Evolutionary conservation across 2,797 vertebrate genomes (phyloP).

Genomic region (Anniella stebbinsi): DNA sequence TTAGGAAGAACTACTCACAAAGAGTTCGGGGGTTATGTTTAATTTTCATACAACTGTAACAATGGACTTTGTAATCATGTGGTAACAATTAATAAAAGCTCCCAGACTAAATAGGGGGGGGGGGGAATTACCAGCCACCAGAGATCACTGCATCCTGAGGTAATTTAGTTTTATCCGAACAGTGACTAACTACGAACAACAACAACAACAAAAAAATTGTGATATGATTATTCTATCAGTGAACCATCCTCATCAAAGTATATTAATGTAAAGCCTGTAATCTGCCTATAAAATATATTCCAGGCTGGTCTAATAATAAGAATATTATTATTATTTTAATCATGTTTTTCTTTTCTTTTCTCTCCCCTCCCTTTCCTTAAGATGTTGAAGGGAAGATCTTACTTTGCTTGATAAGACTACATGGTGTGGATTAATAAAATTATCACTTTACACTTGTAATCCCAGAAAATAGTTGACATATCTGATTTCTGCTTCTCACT

Average conservation of each 20-base stretch:
- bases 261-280: slow-evolving; percentile 15
- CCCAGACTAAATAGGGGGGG: slow-evolving; percentile 55
- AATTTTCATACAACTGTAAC: slow-evolving; percentile 72
- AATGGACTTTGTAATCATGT: slow-evolving; percentile 72
- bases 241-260: not conserved
- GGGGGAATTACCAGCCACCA: slow-evolving; percentile 43
- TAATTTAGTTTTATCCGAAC: not conserved
- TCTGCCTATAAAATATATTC: not conserved
- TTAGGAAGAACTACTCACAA: slow-evolving; percentile 66
- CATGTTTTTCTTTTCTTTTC: slow-evolving; percentile 12
- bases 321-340: slow-evolving; percentile 9
- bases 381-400: not conserved
- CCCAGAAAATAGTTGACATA: not conserved
- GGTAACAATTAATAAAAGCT: slow-evolving; percentile 73
- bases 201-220: not conserved
- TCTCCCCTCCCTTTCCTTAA: accelerated
- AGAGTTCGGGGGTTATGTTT: slow-evolving; percentile 66
- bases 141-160: slow-evolving; percentile 37
- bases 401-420: slow-evolving; percentile 18
- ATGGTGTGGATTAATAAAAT: slow-evolving; percentile 11
- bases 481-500: slow-evolving; percentile 16
- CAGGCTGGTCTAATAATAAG: not conserved
- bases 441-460: not conserved
- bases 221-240: not conserved
- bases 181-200: not conserved